Evolutionary conservation across 2,888 invertebrate species (phyloP).

Genomic region (Phasia obesa): DNA sequence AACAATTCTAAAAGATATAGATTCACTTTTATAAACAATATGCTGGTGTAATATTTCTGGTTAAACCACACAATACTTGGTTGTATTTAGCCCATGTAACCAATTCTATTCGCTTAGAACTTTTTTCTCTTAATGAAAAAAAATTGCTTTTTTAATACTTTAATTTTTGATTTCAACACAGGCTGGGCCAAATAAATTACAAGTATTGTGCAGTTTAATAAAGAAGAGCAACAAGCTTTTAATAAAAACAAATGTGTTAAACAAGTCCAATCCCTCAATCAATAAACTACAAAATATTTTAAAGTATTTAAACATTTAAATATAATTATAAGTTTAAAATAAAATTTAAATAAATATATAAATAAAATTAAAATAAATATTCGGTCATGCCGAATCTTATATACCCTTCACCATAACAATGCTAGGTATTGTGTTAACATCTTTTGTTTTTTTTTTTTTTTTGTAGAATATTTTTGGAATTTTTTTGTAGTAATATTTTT

Average conservation of each 20-base stretch:
- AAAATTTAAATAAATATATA: constrained; percentile 45
- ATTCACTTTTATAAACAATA: constrained; percentile 79
- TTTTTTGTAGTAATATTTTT: too few relatives aligned
- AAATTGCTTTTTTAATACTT: neutral
- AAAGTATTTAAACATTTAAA: constrained; percentile 54
- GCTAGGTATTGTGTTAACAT: too few relatives aligned
- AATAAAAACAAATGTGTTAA: constrained; percentile 54
- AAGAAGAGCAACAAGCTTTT: neutral
- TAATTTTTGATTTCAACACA: too few relatives aligned
- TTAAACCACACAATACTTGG: constrained; percentile 81
- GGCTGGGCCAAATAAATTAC: constrained; percentile 75
- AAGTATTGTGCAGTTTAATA: constrained; percentile 80
- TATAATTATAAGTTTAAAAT: constrained; percentile 30
- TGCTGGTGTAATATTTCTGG: constrained; percentile 82
- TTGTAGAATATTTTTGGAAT: too few relatives aligned
- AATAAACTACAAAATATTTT: constrained; percentile 66
- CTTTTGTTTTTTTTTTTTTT: too few relatives aligned
- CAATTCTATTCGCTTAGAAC: neutral
- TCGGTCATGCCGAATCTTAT: too few relatives aligned
- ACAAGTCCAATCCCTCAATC: constrained; percentile 82
- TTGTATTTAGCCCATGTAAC: constrained; percentile 78
- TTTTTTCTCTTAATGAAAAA: neutral
- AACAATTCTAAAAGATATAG: neutral
- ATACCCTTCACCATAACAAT: too few relatives aligned
- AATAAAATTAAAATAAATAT: constrained; percentile 38